Evolutionary conservation across 2,797 vertebrate genomes (phyloP).

Genomic region (Falco rusticolus): DNA sequence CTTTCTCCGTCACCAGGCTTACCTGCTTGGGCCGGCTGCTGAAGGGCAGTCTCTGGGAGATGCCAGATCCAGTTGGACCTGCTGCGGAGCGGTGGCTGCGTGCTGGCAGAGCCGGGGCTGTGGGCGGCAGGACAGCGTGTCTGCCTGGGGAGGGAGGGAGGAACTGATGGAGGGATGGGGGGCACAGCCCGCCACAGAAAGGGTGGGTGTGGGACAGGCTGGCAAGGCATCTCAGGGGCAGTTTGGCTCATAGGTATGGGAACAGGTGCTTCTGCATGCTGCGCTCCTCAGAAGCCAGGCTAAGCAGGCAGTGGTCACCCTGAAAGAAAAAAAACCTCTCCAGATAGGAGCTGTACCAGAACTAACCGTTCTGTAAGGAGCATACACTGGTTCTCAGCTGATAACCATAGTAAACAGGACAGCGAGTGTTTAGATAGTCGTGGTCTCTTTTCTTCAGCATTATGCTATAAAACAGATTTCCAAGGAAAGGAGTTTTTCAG

Average conservation of each 20-base stretch:
- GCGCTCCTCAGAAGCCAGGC: background rate
- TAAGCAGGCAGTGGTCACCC: background rate
- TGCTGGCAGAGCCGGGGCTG: background rate
- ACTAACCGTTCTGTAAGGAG: background rate
- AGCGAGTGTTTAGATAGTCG: background rate
- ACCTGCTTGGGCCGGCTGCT: background rate
- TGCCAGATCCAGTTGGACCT: background rate
- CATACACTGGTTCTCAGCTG: background rate
- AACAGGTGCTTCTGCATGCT: background rate
- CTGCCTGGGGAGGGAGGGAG: background rate
- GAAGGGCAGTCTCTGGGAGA: background rate
- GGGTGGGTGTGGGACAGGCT: background rate
- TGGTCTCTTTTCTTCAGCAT: background rate
- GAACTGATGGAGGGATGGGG: background rate
- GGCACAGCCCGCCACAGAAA: rapidly evolving
- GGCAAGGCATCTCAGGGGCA: rapidly evolving
- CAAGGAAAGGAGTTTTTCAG: background rate
- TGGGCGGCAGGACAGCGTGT: background rate
- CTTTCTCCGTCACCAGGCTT: background rate
- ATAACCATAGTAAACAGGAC: background rate
- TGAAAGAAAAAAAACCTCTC: background rate
- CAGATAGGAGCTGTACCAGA: background rate
- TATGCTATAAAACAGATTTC: background rate
- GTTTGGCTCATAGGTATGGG: background rate
- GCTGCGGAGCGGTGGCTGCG: background rate